Conservation (phyloP, 2,797 vertebrate species). For the Eospalax fontanierii region DNA sequence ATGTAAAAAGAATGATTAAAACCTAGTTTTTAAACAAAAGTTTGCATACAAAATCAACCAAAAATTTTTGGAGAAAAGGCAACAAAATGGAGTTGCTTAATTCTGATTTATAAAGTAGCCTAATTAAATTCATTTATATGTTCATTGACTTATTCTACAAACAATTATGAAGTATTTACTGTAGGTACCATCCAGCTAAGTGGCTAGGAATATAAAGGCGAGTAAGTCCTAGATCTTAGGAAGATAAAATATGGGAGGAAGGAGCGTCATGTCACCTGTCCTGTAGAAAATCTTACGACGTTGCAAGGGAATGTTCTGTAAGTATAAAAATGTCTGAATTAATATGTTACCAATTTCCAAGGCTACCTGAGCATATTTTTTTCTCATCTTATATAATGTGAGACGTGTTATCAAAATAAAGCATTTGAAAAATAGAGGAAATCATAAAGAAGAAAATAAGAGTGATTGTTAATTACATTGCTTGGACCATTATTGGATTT, state of each 20-base stretch:
- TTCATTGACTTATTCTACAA: not conserved
- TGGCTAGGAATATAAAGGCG: not conserved
- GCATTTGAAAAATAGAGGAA: not conserved
- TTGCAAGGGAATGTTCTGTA: not conserved
- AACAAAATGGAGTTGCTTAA: conserved; percentile 6
- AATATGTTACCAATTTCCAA: not conserved
- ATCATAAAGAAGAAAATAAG: conserved; percentile 43
- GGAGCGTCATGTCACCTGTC: not conserved
- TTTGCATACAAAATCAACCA: not conserved
- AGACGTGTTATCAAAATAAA: not conserved
- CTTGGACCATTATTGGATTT: too few relatives aligned
- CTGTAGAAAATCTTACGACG: not conserved
- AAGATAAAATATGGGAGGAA: not conserved
- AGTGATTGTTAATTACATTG: too few relatives aligned
- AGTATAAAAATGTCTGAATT: too few relatives aligned
- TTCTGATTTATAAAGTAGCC: not conserved
- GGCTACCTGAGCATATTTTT: too few relatives aligned
- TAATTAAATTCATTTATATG: not conserved
- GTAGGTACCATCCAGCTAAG: not conserved
- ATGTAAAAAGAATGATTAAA: not conserved
- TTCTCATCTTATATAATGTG: too few relatives aligned
- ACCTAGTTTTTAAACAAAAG: not conserved
- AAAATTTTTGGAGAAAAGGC: not conserved
- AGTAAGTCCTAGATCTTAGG: not conserved
- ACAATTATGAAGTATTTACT: not conserved